Evolutionary conservation across 2,797 vertebrate species (phyloP), one percentile per base, ranked within the genome.

Genomic region (Cryptoprocta ferox): DNA sequence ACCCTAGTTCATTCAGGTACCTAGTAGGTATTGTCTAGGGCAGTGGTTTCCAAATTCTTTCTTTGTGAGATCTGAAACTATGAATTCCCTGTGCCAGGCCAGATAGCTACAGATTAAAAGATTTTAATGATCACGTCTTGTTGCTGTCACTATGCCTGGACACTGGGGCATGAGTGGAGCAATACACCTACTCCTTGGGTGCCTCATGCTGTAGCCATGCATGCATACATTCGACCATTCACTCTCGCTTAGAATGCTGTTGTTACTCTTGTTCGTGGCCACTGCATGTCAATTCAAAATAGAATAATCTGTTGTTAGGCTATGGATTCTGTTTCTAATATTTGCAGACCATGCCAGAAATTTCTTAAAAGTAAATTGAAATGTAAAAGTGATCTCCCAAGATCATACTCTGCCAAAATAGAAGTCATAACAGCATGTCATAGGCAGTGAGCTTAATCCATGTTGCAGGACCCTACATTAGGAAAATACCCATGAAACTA

Each of bases 41-140:
- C 32, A 26, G 12, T 37, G 73, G 26, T 91, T 96, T 78, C 11
- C 21, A 59, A 56, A 91, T n/a, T 71, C 45, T 30, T 24, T 82
- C 6, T 65, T 42, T 15, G 1, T 81, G 59, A 70, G 30, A 48
- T 45, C 21, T 35, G 80, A 6, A 89, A 8, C 16, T 83, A 7
- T 73, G 2, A 13, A 35, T 59, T 79, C 8, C 56, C 8, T 59
- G 18, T n/a, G 9, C 19, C 42, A 66, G 3, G 45, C 16, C 4
- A 63, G 26, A 87, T 0, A 59, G 39, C 16, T 9, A 73, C 16
- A 80, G 32, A 28, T 70, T 32, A n/a, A 71, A 63, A 32, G 3
- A 71, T 5, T 16, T 81, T 28, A 66, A 1, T 10, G 37, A 37
- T 68, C 14, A 59, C 32, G 9, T 71, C 6, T 66, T 1, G 1